Base-by-base conservation (phyloP, 2,113 vertebrate species). In the Tetrax tetrax region DNA sequence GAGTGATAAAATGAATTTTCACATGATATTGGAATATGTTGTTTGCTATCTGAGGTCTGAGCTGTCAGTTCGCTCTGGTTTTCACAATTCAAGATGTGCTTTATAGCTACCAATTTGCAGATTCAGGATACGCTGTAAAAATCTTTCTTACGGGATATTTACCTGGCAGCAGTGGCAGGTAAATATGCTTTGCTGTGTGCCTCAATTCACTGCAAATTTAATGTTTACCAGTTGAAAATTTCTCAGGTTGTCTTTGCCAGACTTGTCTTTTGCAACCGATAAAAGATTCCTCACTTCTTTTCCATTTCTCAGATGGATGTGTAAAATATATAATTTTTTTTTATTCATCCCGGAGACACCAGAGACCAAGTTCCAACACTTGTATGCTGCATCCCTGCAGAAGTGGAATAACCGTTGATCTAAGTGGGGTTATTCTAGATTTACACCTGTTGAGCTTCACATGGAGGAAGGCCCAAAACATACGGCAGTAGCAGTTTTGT, bases 401-500 rank as follows among this genome's bases (percentile, higher is more conserved):
- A 91, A 87, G 63, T 64, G 74, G 48, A 94, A 33, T 61, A 79
- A 61, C 83, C 72, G 80, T 50, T 79, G 56, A 61, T 84, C 59
- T 65, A 61, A 71, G 68, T n/a, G 65, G 48, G 23, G 2, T 91
- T 85, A 56, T 75, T 92, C 57, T 31, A 35, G 86, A 92, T 96
- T 96, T 96, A 92, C 70, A 87, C 66, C 91, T 92, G 74, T 79
- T 74, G 76, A 80, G 45, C 77, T 81, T 93, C 89, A 50, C 50
- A 1, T 43, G 72, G 80, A 95, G 28, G 45, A 89, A 87, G 65
- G n/a, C 61, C 48, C 74, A 69, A 91, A 95, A 87, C 96, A 91
- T 91, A 87, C 79, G 77, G 89, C 81, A 38, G 63, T 23, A 59
- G 47, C 69, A 27, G 2, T 95, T 87, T 76, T 79, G 63, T 92